Evolutionary conservation across 2,888 invertebrate genomes (phyloP), one percentile per base, ranked within the genome.

Genomic region (Actias luna): DNA sequence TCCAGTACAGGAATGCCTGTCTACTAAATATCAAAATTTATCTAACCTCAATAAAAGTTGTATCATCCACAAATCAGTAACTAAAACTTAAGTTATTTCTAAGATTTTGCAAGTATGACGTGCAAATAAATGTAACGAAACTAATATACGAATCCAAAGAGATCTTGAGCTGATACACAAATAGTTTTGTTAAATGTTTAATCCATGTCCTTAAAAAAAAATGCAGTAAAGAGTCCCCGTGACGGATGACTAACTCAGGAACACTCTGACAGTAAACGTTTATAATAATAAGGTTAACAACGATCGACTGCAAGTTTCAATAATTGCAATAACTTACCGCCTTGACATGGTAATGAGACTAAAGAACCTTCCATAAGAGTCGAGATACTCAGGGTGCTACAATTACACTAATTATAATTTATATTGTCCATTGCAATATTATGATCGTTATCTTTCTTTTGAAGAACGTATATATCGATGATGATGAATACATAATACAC

Each of bases 221-320:
- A 42, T 31, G 29, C 29, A n/a, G 29, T 31, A 18, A 42, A 62
- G 58, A 57, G 58, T 62, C 61, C 58, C 55, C 58, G 57, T 58
- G 18, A 62, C 61, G 16, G 10, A 31, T 59, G 63, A 59, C 36
- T 63, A 63, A 59, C 36, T 18, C 63, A 60, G 63, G 63, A 63
- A 63, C 36, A 63, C 60, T 63, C 59, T 63, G 39, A 55, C 55
- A 42, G 55, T 39, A 59, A 36, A 50, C 55, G 63, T 59, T 60
- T 31, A 39, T 29, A 35, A 59, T 29, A 61, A 39, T 59, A 59
- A 59, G 59, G 46, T 46, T 39, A 63, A 59, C 59, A 59, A 31
- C 25, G 16, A 4, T 22, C 29, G 39, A 33, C 16, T 18, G 12
- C 52, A 22, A 36, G 39, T 39, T 59, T 46, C 39, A 55, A 52